Base-by-base conservation (phyloP, 2,888 invertebrate genomes). In the Epirrita christyi region DNA sequence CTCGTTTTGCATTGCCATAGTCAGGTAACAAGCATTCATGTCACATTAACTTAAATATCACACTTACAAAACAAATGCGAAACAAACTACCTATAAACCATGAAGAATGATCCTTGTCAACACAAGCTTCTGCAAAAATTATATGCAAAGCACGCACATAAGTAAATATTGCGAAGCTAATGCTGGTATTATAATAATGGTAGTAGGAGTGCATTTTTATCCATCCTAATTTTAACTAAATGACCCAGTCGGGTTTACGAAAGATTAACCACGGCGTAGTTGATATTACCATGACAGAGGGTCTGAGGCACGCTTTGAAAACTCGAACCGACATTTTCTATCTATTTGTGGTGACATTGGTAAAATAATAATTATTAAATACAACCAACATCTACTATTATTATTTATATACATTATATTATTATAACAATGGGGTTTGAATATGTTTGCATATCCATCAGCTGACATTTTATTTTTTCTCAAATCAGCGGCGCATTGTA, bases 201-300 rank as follows among this genome's bases (percentile, higher is more conserved):
- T 80, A 88, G 86, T 84, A 73, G 45, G 74, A 81, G 73, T 89
- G 87, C 86, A 89, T 83, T 86, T 85, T 76, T 80, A 84, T 80
- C 76, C 74, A 78, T 84, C 75, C 77, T 82, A 83, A 85, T 90
- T 86, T 88, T 85, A 80, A 72, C 75, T 76, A 83, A 86, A 84
- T 85, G 86, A 83, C 83, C 80, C 83, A 73, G 70, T 75, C 63
- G 67, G 71, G 72, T 86, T 88, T 83, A 87, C 88, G 89, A 83
- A 75, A 89, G 86, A 92, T 92, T 92, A 90, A 85, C 89, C 89
- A 80, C 85, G 67, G 72, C 69, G 67, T 64, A 27, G 54, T 45
- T 58, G 21, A 72, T 78, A 88, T 86, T 86, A 80, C 67, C 84
- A 88, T 88, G 71, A 86, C 77, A 83, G 68, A 74, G 68, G 61